phyloP scores from a whole-genome alignment of 2,113 vertebrate species.

The Gavialis gangeticus region DNA sequence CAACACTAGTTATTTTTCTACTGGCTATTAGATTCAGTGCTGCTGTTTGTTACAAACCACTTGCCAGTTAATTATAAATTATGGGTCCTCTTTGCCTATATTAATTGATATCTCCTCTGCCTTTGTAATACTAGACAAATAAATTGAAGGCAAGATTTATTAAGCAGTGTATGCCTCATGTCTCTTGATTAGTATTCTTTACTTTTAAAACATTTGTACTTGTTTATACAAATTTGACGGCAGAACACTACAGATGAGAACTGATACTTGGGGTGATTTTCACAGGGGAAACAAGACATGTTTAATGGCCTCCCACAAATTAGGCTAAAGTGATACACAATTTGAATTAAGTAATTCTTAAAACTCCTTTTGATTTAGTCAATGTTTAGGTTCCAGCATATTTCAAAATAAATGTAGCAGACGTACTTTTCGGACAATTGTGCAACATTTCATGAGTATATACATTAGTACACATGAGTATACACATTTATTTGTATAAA shows the following conservation, averaged over 20 bases:
- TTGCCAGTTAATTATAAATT: conserved; percentile 99
- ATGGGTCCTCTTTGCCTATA: conserved; percentile 92
- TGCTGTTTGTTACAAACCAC: conserved; percentile 94
- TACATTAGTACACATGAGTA: not conserved
- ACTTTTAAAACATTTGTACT: conserved; percentile 84
- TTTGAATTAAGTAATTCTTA: conserved; percentile 66
- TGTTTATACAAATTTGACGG: conserved; percentile 78
- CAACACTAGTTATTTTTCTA: conserved; percentile 92
- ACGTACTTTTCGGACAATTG: not conserved
- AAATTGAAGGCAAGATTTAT: conserved; percentile 96
- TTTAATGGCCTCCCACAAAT: conserved; percentile 69
- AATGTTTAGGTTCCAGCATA: not conserved
- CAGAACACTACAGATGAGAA: conserved; percentile 71
- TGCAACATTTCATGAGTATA: not conserved
- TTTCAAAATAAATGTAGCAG: not conserved
- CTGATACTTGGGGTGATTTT: conserved; percentile 76
- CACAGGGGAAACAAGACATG: conserved; percentile 51
- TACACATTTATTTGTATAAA: fast-evolving
- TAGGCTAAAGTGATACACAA: conserved; percentile 54
- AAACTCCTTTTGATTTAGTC: conserved; percentile 68
- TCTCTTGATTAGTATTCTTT: conserved; percentile 85
- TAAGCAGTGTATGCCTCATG: conserved; percentile 82
- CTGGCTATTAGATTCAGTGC: conserved; percentile 92
- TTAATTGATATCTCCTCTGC: conserved; percentile 96
- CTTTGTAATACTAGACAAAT: conserved; percentile 90